phyloP scores from a whole-genome alignment of 2,797 vertebrate genomes.

The Chrysocyon brachyurus region DNA sequence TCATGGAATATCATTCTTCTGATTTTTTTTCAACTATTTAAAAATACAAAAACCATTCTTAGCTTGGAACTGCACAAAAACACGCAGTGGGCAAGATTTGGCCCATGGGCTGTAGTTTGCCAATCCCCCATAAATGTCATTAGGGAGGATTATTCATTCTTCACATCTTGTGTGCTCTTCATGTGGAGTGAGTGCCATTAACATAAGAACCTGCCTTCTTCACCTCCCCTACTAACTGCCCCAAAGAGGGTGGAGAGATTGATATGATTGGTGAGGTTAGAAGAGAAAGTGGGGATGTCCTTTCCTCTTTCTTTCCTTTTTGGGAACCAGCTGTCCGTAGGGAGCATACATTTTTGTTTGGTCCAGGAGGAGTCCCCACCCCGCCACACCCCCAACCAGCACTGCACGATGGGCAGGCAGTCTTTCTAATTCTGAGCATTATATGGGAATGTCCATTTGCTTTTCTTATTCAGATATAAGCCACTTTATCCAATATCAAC shows the following conservation, averaged over 20 bases:
- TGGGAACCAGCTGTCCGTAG: not conserved
- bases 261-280: not conserved
- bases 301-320: not conserved
- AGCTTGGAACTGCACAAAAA: not conserved
- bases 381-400: not conserved
- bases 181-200: not conserved
- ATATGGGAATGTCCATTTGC: not conserved
- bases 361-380: not conserved
- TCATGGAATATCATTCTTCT: not conserved
- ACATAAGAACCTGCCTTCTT: not conserved
- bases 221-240: not conserved
- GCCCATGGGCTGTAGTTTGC: not conserved
- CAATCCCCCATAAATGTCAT: not conserved
- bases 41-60: not conserved
- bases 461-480: not conserved
- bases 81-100: not conserved
- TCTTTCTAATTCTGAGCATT: not conserved
- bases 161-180: not conserved
- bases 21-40: not conserved
- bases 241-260: not conserved
- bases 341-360: not conserved
- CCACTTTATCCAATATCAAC: not conserved
- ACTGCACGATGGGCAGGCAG: too few relatives aligned
- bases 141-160: not conserved
- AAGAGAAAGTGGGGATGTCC: not conserved